phyloP scores from a whole-genome alignment of 2,797 vertebrate species.

The Poeciliopsis paucimaculata region DNA sequence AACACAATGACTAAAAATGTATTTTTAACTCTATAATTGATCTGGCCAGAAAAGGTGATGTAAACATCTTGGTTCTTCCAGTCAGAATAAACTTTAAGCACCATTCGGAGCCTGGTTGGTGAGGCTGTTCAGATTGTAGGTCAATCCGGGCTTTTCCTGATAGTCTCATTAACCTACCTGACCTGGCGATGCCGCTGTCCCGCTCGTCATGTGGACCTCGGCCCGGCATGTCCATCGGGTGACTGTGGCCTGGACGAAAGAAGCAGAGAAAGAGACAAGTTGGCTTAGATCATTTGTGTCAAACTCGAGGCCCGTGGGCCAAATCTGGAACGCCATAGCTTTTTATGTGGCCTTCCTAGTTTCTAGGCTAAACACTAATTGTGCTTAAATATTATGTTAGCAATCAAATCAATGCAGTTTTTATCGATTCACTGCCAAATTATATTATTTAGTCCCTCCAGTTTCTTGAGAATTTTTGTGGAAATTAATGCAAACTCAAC shows the following conservation, averaged over 20 bases:
- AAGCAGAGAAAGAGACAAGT: background rate
- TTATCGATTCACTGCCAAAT: too few relatives aligned
- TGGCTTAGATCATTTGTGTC: background rate
- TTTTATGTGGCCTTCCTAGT: too few relatives aligned
- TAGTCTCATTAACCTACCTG: constrained; percentile 85
- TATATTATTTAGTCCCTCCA: too few relatives aligned
- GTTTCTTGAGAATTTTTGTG: too few relatives aligned
- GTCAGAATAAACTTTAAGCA: constrained; percentile 26
- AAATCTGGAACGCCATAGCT: too few relatives aligned
- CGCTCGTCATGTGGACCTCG: constrained; percentile 90
- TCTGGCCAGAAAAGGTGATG: background rate
- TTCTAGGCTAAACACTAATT: too few relatives aligned
- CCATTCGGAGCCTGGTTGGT: constrained; percentile 13
- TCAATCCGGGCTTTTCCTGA: constrained; percentile 60
- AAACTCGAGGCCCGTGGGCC: too few relatives aligned
- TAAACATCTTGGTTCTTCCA: background rate
- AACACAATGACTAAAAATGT: background rate
- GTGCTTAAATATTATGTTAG: too few relatives aligned
- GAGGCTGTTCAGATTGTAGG: constrained; percentile 36
- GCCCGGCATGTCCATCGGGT: constrained; percentile 99
- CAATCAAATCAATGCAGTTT: too few relatives aligned
- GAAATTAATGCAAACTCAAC: too few relatives aligned
- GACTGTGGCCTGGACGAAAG: constrained; percentile 90
- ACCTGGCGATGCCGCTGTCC: constrained; percentile 97
- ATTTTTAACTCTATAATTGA: background rate